Conservation (phyloP, 2,113 vertebrate genomes). For the Vireo altiloquus region DNA sequence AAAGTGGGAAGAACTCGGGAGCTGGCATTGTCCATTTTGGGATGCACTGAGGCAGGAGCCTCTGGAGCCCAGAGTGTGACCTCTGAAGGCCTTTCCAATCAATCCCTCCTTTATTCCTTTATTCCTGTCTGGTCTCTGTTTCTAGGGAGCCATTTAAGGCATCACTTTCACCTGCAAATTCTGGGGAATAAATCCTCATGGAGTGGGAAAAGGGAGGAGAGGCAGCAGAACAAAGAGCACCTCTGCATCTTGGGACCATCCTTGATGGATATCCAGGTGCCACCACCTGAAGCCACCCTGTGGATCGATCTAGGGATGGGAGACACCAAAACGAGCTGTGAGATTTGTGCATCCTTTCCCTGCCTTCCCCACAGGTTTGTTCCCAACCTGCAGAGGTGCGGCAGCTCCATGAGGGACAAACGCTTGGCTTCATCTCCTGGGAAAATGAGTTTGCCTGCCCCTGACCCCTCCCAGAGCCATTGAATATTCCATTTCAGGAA, state of each 20-base stretch:
- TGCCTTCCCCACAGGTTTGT: neutral
- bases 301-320: fast-evolving
- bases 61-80: no score
- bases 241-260: fast-evolving
- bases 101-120: no score
- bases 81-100: no score
- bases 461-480: neutral
- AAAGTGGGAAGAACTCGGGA: no score
- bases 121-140: no score
- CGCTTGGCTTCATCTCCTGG: neutral
- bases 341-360: neutral
- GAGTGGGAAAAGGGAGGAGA: neutral
- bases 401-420: neutral
- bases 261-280: neutral
- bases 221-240: neutral
- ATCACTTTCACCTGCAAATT: neutral
- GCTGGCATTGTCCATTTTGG: no score
- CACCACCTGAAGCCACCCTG: neutral
- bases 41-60: no score
- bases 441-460: neutral
- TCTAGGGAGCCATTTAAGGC: no score
- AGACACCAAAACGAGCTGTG: neutral
- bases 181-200: neutral
- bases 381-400: neutral
- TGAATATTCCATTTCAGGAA: neutral